These are phyloP conservation scores for Etheostoma perlongum DNA, from an alignment of 2,797 vertebrate species.

Conservation along the genomic window DNA sequence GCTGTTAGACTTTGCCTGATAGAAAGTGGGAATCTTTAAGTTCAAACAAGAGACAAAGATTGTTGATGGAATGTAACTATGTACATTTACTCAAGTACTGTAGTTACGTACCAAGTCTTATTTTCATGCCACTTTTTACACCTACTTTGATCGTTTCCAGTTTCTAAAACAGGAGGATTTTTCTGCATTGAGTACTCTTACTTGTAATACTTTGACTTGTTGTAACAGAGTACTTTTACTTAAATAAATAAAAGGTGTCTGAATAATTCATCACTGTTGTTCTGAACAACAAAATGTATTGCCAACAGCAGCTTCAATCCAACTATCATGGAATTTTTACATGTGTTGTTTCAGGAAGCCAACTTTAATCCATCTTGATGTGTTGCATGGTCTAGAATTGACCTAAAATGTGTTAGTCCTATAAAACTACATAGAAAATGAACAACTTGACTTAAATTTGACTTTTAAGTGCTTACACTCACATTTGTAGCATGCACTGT, in stretches of 20 bases:
- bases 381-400: neutral
- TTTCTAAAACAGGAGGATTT: too few species aligned
- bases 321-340: neutral
- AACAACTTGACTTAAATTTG: neutral
- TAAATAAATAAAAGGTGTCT: too few species aligned
- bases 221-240: too few species aligned
- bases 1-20: neutral
- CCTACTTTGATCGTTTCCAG: too few species aligned
- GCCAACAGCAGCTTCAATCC: neutral
- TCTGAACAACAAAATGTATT: conserved; percentile 23
- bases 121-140: too few species aligned
- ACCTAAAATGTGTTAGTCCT: neutral
- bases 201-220: too few species aligned
- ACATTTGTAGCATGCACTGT: neutral
- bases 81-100: too few species aligned
- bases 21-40: neutral
- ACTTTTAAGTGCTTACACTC: neutral
- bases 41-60: neutral
- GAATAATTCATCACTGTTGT: too few species aligned
- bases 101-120: too few species aligned
- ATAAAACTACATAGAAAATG: conserved; percentile 10
- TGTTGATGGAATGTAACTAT: neutral
- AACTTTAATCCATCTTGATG: neutral
- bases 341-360: neutral
- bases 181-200: too few species aligned